Evolutionary conservation across 2,797 vertebrate genomes (phyloP).

Genomic region (Helicolenus hilgendorfi): DNA sequence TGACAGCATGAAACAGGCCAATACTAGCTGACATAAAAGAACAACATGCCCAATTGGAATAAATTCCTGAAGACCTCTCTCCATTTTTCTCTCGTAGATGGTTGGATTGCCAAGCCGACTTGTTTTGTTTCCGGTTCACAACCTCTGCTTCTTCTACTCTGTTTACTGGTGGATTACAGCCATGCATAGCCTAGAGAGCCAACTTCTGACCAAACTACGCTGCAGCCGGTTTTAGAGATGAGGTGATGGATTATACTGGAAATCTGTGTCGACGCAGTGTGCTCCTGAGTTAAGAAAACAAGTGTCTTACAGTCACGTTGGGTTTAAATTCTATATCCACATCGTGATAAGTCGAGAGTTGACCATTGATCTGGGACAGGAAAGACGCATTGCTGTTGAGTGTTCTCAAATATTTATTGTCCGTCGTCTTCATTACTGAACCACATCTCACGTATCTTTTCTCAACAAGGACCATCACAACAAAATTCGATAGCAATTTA

Average conservation of each 20-base stretch:
- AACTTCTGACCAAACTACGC: too few relatives aligned
- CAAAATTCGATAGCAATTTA: background rate
- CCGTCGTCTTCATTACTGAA: background rate
- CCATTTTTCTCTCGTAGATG: background rate
- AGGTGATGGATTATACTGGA: conserved; percentile 46
- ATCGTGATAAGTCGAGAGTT: background rate
- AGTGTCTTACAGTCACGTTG: background rate
- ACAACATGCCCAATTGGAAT: background rate
- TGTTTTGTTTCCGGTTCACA: too few relatives aligned
- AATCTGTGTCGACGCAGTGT: background rate
- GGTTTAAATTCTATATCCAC: background rate
- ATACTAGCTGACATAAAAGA: background rate
- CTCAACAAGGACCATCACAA: background rate
- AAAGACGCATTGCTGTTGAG: background rate
- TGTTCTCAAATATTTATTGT: background rate
- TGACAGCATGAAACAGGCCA: too few relatives aligned
- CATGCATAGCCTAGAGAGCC: too few relatives aligned
- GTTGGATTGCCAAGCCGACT: too few relatives aligned
- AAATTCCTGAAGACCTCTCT: background rate
- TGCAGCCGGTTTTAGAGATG: background rate
- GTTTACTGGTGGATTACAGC: too few relatives aligned
- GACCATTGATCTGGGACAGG: background rate
- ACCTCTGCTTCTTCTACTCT: too few relatives aligned
- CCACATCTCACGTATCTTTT: background rate
- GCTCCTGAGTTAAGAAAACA: background rate